These are phyloP conservation scores for Teleogryllus occipitalis DNA, from an alignment of 1,140 invertebrate species.

Conservation along the genomic window DNA sequence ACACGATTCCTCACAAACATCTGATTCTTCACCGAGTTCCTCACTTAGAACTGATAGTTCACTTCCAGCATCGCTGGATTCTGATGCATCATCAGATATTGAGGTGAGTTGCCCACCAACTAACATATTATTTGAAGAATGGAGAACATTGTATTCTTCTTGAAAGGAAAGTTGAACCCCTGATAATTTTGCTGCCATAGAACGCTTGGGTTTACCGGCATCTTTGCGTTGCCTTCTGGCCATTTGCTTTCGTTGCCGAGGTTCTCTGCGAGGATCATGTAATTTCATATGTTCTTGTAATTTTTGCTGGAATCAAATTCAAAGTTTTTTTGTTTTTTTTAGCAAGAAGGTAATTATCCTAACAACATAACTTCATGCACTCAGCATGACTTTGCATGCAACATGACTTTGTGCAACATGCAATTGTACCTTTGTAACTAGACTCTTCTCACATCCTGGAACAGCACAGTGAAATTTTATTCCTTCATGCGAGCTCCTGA, in stretches of 20 bases:
- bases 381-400: too few relatives aligned
- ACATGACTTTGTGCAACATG: not conserved
- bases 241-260: not conserved
- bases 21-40: too few relatives aligned
- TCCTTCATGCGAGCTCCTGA: not conserved
- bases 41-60: too few relatives aligned
- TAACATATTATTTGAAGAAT: too few relatives aligned
- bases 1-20: too few relatives aligned
- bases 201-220: not conserved
- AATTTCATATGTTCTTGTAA: not conserved
- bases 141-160: not conserved
- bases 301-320: not conserved
- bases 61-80: too few relatives aligned
- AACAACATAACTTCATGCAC: too few relatives aligned
- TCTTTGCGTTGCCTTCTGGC: not conserved
- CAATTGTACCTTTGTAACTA: not conserved
- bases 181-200: not conserved
- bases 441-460: not conserved
- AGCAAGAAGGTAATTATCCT: too few relatives aligned
- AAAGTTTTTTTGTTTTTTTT: not conserved
- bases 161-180: not conserved
- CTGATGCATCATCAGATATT: too few relatives aligned
- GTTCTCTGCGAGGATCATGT: not conserved
- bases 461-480: not conserved
- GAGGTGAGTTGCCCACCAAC: too few relatives aligned